Conservation (phyloP, 2,797 vertebrate genomes). For the Siniperca undulata region DNA sequence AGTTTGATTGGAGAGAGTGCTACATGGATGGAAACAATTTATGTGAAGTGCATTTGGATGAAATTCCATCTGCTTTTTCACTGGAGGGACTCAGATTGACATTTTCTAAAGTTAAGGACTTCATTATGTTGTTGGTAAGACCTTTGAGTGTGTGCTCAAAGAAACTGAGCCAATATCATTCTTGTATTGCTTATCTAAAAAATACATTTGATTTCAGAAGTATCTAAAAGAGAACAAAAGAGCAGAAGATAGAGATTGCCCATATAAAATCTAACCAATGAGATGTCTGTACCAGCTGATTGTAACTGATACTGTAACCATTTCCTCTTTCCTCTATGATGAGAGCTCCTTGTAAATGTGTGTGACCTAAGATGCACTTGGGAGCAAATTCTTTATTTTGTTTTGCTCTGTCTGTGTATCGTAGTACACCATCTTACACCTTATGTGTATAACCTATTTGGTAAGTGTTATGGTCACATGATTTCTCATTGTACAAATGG, state of each 20-base stretch:
- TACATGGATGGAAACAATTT: constrained; percentile 39
- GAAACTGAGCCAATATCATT: constrained; percentile 34
- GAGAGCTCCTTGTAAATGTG: not conserved
- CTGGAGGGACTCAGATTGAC: constrained; percentile 43
- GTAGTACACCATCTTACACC: not conserved
- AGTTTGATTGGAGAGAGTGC: constrained; percentile 52
- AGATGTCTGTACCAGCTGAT: constrained; percentile 9
- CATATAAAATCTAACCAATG: not conserved
- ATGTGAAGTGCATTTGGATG: constrained; percentile 54
- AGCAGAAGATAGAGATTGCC: constrained; percentile 15
- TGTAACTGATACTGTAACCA: not conserved
- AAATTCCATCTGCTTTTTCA: constrained; percentile 57
- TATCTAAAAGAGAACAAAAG: constrained; percentile 20
- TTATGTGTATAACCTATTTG: not conserved
- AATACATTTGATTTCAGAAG: constrained; percentile 33
- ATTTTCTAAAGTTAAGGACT: constrained; percentile 48
- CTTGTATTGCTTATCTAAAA: constrained; percentile 40
- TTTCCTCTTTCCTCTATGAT: not conserved
- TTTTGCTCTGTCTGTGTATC: constrained; percentile 4
- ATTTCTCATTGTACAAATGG: constrained; percentile 10
- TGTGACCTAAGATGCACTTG: constrained; percentile 15
- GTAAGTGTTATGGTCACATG: not conserved
- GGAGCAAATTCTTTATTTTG: not conserved
- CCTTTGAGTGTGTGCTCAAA: constrained; percentile 51
- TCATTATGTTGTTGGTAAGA: constrained; percentile 56